A percentile compares a stretch with the other conserved stretches of the same genome.
phyloP scores from a whole-genome alignment of 2,888 invertebrate species.

The Polydrusus cervinus region DNA sequence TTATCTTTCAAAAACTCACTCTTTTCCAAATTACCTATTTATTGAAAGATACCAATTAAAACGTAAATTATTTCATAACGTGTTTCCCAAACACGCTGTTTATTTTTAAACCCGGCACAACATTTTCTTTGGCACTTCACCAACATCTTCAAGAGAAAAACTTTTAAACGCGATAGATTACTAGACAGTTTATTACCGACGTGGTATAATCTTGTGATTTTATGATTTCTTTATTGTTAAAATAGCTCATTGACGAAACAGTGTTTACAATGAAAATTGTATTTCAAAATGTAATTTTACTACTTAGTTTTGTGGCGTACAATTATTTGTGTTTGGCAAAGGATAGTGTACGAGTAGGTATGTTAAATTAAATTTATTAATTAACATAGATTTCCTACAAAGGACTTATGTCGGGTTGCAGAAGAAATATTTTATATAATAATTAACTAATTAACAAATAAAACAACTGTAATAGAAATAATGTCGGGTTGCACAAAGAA shows the following conservation, averaged over 20 bases:
- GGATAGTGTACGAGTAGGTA: constrained; percentile 43
- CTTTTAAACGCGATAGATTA: constrained; percentile 20
- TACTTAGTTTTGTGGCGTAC: constrained; percentile 14
- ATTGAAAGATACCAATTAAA: constrained; percentile 12
- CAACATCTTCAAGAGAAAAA: constrained; percentile 40
- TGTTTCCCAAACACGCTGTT: constrained; percentile 31
- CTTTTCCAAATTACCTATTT: background rate
- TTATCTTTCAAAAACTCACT: no score
- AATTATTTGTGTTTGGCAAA: constrained; percentile 42
- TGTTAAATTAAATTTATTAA: background rate
- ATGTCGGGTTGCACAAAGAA: no score
- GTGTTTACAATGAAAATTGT: constrained; percentile 16
- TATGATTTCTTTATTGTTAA: constrained; percentile 24
- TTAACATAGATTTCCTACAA: background rate
- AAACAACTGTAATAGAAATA: no score
- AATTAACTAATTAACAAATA: no score
- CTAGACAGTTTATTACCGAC: constrained; percentile 24
- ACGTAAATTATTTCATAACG: constrained; percentile 15
- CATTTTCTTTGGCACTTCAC: constrained; percentile 43
- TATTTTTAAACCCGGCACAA: constrained; percentile 48
- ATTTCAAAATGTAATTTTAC: constrained; percentile 21
- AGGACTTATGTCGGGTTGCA: background rate
- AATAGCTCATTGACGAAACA: background rate
- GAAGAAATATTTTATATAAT: no score
- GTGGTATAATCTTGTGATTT: constrained; percentile 22